Evolutionary conservation across 2,797 vertebrate genomes (phyloP).

Genomic region (Melanotaenia boesemani): DNA sequence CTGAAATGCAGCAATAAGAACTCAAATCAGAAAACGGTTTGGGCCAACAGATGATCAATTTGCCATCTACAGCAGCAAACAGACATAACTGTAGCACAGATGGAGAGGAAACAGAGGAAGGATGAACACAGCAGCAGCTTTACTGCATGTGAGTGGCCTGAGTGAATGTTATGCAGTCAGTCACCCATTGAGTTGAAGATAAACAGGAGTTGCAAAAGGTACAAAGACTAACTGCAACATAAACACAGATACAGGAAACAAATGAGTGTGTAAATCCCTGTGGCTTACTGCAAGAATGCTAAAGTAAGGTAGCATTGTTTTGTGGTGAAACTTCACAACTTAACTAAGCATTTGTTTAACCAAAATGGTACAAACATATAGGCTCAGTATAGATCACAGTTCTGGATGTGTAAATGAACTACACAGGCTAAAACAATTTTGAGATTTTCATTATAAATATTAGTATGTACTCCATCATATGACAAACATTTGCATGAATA

Average conservation of each 20-base stretch:
- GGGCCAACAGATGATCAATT: not conserved
- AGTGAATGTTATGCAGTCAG: not conserved
- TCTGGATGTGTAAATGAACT: no score
- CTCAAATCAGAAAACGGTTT: not conserved
- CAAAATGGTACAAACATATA: no score
- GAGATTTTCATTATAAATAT: not conserved
- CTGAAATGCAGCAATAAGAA: not conserved
- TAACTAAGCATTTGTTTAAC: no score
- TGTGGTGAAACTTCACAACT: no score
- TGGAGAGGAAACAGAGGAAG: not conserved
- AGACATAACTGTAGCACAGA: not conserved
- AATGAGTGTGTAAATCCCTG: no score
- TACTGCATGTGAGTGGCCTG: not conserved
- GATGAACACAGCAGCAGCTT: not conserved
- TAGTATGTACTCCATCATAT: not conserved
- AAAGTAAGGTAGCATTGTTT: no score
- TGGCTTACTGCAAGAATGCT: no score
- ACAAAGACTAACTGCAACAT: not conserved
- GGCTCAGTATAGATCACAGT: no score
- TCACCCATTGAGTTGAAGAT: not conserved
- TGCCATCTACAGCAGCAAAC: not conserved
- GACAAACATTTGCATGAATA: no score
- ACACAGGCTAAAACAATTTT: not conserved
- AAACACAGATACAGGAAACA: no score
- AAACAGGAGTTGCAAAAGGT: not conserved